Conservation (phyloP, 35 echinoderm and acorn worm species). For the Nesometra sesokonis region DNA sequence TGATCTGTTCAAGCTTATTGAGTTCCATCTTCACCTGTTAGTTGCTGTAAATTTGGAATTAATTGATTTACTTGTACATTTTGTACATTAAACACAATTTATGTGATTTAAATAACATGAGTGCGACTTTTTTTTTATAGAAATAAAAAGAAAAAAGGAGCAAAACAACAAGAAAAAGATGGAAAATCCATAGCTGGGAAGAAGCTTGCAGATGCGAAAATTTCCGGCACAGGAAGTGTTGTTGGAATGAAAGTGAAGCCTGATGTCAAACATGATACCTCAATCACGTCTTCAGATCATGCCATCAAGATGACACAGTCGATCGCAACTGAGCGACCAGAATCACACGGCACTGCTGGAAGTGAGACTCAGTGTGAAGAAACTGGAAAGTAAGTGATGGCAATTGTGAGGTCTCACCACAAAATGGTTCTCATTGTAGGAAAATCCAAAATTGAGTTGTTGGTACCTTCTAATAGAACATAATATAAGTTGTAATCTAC, state of each 20-base stretch:
- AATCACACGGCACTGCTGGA: slow-evolving; percentile 91
- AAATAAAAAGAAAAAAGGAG: slow-evolving; percentile 65
- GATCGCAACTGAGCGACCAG: slow-evolving; percentile 54
- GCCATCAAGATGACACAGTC: slow-evolving; percentile 67
- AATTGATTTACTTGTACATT: no score
- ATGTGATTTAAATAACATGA: no score
- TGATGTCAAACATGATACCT: slow-evolving; percentile 53
- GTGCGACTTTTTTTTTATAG: not conserved
- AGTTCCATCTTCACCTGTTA: no score
- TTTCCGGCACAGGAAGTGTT: not conserved
- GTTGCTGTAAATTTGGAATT: not conserved
- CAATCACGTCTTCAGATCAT: slow-evolving; percentile 57
- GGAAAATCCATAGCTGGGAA: slow-evolving; percentile 38
- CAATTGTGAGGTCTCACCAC: no score
- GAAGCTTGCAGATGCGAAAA: slow-evolving; percentile 49
- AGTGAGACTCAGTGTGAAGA: slow-evolving; percentile 76
- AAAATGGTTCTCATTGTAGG: no score
- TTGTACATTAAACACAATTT: no score
- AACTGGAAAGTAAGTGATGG: slow-evolving; percentile 86
- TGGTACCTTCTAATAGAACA: no score
- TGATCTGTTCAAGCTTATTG: no score
- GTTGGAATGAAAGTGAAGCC: slow-evolving; percentile 20
- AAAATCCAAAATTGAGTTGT: no score
- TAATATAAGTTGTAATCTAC: no score
- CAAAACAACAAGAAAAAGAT: slow-evolving; percentile 65